phyloP scores from a whole-genome alignment of 2,888 invertebrate genomes.

The Auanema sp. region DNA sequence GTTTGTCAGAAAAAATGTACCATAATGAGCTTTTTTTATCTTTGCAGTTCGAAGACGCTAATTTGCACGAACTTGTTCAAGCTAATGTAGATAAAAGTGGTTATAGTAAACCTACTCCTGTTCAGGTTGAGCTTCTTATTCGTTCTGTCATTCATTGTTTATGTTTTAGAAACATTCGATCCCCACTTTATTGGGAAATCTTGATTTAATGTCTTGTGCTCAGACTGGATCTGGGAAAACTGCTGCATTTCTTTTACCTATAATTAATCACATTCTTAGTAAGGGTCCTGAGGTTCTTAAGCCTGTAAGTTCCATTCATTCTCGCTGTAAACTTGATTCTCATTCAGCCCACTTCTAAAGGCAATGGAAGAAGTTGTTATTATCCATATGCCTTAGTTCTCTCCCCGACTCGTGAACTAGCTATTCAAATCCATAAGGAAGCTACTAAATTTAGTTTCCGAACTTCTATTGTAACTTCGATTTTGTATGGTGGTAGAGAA shows the following conservation, averaged over 20 bases:
- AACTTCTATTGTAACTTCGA: constrained; percentile 91
- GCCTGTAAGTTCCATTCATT: constrained; percentile 23
- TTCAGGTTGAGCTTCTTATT: constrained; percentile 60
- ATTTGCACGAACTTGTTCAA: constrained; percentile 62
- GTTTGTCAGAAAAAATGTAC: constrained; percentile 67
- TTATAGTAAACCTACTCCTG: constrained; percentile 68
- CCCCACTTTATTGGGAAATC: constrained; percentile 80
- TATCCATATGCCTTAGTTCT: constrained; percentile 92
- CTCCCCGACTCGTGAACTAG: constrained; percentile 97
- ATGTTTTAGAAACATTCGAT: constrained; percentile 89
- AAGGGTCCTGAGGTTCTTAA: constrained; percentile 35
- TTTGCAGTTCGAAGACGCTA: constrained; percentile 59
- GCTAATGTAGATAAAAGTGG: constrained; percentile 66
- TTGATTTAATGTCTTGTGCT: constrained; percentile 82
- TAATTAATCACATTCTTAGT: constrained; percentile 89
- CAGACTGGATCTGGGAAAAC: constrained; percentile 89
- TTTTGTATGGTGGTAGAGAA: constrained; percentile 85
- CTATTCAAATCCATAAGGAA: constrained; percentile 73
- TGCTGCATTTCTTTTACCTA: constrained; percentile 96
- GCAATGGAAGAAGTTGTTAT: constrained; percentile 79
- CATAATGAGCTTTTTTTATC: background rate
- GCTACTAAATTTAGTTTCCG: constrained; percentile 75
- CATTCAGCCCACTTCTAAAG: constrained; percentile 43
- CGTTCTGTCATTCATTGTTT: background rate
- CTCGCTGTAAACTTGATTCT: background rate